A percentile compares a stretch with the other conserved stretches of the same genome.
Conservation (phyloP, 2,113 vertebrate genomes). For the Heterotis niloticus region DNA sequence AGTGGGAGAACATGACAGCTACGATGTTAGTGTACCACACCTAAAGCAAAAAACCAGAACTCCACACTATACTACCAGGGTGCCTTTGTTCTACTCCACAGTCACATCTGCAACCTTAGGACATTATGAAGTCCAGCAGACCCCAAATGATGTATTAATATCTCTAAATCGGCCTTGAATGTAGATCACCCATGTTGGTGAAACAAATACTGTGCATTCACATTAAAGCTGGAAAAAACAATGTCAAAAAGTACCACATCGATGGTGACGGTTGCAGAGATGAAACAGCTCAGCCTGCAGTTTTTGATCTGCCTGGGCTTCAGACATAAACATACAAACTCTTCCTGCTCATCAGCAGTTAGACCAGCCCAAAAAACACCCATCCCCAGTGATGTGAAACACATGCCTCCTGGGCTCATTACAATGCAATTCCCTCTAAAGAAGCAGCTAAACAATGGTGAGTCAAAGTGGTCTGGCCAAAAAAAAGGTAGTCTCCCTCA, state of each 20-base stretch:
- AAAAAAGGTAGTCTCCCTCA: constrained; percentile 26
- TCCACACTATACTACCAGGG: not conserved
- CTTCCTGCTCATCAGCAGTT: constrained; percentile 36
- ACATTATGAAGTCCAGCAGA: not conserved
- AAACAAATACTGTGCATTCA: not conserved
- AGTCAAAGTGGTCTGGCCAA: constrained; percentile 34
- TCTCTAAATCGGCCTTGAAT: not conserved
- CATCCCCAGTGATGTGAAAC: constrained; percentile 43
- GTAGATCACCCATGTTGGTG: not conserved
- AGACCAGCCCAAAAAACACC: constrained; percentile 27
- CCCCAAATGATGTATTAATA: not conserved
- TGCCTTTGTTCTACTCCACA: not conserved
- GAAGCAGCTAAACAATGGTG: constrained; percentile 47
- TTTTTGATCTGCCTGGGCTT: constrained; percentile 33
- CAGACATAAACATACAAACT: constrained; percentile 40
- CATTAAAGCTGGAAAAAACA: not conserved
- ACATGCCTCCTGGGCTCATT: constrained; percentile 52
- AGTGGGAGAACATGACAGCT: not conserved
- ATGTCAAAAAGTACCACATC: not conserved
- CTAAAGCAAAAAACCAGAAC: not conserved
- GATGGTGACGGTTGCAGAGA: not conserved
- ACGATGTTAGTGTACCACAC: not conserved
- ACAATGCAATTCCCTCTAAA: constrained; percentile 48
- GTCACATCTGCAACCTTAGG: not conserved
- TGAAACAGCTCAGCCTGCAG: not conserved